These are phyloP conservation scores for Phrynocephalus versicolor DNA, from an alignment of 2,113 vertebrate genomes.

Conservation along the genomic window DNA sequence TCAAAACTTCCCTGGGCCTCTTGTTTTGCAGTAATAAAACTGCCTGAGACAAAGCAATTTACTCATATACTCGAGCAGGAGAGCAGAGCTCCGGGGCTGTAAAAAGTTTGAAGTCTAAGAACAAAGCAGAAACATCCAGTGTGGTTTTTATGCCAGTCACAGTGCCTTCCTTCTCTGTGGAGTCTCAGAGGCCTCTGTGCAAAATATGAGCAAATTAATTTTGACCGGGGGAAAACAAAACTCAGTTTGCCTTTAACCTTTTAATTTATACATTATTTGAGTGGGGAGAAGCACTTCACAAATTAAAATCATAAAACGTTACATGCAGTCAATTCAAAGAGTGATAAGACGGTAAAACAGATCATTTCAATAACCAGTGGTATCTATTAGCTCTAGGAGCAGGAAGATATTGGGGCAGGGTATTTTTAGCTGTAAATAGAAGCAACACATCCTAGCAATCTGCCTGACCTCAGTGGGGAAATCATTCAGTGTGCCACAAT, in stretches of 20 bases:
- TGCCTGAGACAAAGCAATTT: constrained; percentile 7
- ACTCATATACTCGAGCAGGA: not conserved
- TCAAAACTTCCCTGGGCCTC: not conserved
- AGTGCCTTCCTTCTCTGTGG: not conserved
- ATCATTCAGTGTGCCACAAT: not conserved
- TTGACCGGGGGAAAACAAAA: constrained; percentile 49
- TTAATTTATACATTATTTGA: constrained; percentile 29
- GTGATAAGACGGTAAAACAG: not conserved
- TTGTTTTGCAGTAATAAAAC: constrained; percentile 26
- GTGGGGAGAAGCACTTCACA: not conserved
- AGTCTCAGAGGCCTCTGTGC: not conserved
- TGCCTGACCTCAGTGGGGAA: too few species aligned
- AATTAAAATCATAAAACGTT: not conserved
- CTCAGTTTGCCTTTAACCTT: constrained; percentile 28
- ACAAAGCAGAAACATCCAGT: not conserved
- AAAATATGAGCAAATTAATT: constrained; percentile 23
- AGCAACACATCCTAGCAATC: too few species aligned
- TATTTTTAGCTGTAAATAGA: not conserved
- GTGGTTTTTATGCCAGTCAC: not conserved
- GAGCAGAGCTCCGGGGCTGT: not conserved
- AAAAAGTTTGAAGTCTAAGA: constrained; percentile 1
- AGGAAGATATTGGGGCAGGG: not conserved
- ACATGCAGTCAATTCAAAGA: not conserved
- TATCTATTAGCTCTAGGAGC: not conserved
- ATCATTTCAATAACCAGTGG: not conserved